These are phyloP conservation scores for Plemyria rubiginata DNA, from an alignment of 2,888 invertebrate genomes.

Conservation along the genomic window DNA sequence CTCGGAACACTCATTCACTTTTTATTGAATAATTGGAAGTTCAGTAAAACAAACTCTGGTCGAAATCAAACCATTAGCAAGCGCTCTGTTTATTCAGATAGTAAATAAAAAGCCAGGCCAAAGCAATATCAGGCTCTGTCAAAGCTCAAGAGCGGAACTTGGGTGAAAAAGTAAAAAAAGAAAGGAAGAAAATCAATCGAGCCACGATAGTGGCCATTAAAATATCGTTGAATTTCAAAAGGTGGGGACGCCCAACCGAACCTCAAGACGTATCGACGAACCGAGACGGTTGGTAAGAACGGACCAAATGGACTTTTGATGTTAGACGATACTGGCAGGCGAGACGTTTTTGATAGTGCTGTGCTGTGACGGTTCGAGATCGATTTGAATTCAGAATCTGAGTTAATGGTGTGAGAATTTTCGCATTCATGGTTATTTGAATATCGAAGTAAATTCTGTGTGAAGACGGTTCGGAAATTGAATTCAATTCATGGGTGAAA, in stretches of 20 bases:
- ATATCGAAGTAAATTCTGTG: conserved; percentile 22
- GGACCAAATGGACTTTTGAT: conserved; percentile 78
- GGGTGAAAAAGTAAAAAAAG: conserved; percentile 45
- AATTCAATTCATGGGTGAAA: conserved; percentile 18
- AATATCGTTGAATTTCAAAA: conserved; percentile 82
- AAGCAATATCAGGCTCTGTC: conserved; percentile 67
- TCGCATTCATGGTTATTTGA: conserved; percentile 52
- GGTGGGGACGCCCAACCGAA: conserved; percentile 54
- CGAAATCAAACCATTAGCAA: conserved; percentile 43
- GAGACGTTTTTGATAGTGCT: conserved; percentile 44
- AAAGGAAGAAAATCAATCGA: conserved; percentile 64
- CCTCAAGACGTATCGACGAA: conserved; percentile 67
- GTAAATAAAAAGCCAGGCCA: conserved; percentile 70
- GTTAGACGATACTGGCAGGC: conserved; percentile 55
- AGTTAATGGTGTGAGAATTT: conserved; percentile 47
- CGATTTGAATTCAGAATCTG: conserved; percentile 55
- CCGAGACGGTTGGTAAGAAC: conserved; percentile 29
- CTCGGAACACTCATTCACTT: background rate
- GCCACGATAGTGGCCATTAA: conserved; percentile 80
- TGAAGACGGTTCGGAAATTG: conserved; percentile 21
- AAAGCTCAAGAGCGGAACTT: conserved; percentile 52
- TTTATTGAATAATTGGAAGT: conserved; percentile 2
- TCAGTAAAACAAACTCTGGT: conserved; percentile 29
- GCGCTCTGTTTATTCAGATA: conserved; percentile 59
- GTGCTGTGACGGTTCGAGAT: conserved; percentile 28